Percentiles rank a stretch among this genome's conserved stretches.
phyloP scores from a whole-genome alignment of 2,797 vertebrate species.

The Oreochromis mossambicus region DNA sequence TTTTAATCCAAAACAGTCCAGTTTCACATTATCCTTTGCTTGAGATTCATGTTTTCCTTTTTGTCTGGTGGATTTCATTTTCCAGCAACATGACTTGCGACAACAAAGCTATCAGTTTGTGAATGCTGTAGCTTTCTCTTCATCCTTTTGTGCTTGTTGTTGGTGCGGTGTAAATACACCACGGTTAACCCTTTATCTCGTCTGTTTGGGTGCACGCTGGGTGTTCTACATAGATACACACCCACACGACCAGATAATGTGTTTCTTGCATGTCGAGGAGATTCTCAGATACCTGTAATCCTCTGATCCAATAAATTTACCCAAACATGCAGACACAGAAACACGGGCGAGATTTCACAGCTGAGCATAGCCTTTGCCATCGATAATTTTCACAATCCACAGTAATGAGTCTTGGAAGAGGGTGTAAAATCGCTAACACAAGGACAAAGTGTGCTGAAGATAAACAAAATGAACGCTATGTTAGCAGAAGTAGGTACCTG shows the following conservation, averaged over 20 bases:
- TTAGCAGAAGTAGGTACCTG: not conserved
- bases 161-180: not conserved
- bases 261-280: conserved; percentile 16
- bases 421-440: not conserved
- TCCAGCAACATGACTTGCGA: not conserved
- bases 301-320: conserved; percentile 22
- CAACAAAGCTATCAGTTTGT: conserved; percentile 8
- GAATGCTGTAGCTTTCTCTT: not conserved
- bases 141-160: not conserved
- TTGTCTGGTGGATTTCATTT: conserved; percentile 9
- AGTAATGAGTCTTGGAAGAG: not conserved
- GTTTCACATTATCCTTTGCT: not conserved
- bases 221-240: not conserved
- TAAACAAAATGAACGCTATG: not conserved
- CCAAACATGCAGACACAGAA: not conserved
- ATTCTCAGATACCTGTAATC: conserved; percentile 45
- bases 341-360: not conserved
- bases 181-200: conserved; percentile 2
- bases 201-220: not conserved
- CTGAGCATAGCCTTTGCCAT: not conserved
- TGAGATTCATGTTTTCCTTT: conserved; percentile 1
- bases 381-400: conserved; percentile 14
- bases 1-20: not conserved
- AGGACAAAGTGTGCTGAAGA: not conserved
- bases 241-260: not conserved